These are phyloP conservation scores for Polydesmus complanatus DNA, from an alignment of 2,888 invertebrate genomes.

Conservation along the genomic window DNA sequence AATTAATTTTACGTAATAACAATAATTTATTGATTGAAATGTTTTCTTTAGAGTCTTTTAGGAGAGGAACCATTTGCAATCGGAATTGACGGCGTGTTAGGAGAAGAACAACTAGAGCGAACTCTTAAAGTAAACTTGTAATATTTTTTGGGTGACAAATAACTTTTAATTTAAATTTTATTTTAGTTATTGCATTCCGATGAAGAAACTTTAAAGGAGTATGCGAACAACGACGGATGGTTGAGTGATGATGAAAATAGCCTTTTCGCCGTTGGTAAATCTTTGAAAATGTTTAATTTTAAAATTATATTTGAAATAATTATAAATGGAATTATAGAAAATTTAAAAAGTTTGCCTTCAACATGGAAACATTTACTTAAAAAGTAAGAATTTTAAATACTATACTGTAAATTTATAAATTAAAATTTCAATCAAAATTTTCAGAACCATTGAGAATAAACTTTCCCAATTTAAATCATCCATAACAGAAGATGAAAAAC, in stretches of 20 bases:
- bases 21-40: not conserved
- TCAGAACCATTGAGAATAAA: not conserved
- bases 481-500: not conserved
- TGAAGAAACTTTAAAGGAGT: not conserved
- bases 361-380: conserved; percentile 1
- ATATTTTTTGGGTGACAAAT: not conserved
- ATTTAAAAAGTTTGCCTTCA: not conserved
- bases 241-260: conserved; percentile 1
- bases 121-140: not conserved
- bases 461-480: not conserved
- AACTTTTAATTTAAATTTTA: not conserved
- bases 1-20: not conserved
- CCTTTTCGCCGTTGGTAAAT: not conserved
- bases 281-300: no score
- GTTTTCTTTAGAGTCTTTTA: not conserved
- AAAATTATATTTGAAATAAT: not conserved
- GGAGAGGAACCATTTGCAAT: conserved; percentile 2
- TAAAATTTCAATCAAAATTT: not conserved
- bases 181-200: conserved; percentile 5
- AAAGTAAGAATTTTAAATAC: not conserved
- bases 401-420: not conserved
- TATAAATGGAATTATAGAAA: not conserved
- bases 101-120: conserved; percentile 5
- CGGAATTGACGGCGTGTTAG: conserved; percentile 2
- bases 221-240: conserved; percentile 4